Evolutionary conservation across 37 sponge, comb jelly and placozoan genomes (phyloP), one percentile per base, ranked within the genome.

Genomic region (Geodia barretti): DNA sequence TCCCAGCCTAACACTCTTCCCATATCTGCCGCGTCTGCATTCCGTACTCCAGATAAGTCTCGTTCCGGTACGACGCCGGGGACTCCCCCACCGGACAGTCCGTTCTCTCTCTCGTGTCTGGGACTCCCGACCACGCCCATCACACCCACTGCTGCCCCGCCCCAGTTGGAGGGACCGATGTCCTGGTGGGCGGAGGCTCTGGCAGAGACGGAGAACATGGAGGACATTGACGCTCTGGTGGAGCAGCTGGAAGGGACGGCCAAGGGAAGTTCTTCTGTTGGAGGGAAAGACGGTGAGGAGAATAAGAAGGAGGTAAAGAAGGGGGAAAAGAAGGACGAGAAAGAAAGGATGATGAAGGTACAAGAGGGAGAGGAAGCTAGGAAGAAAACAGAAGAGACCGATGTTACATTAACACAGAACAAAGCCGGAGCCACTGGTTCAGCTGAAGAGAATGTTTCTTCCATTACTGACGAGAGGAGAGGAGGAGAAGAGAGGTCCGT

Each of bases 121-220:
- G 54, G 54, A 7, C 35, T 34, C 35, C 17, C 17, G 2, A 68
- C 59, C 58, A 43, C 58, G 19, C 30, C 33, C 11, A 59, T 42
- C 58, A 41, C 34, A 79, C 19, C 69, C 1, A 1, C n/a, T 23
- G 9, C 35, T 61, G 63, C n/a, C 14, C 37, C 68, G 25, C 34
- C 68, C 1, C 25, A 64, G 1, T n/a, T n/a, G n/a, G n/a, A n/a
- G n/a, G 54, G 14, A 7, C 74, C 33, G 23, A 81, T 62, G 70
- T 47, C 39, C 64, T 88, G 88, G 88, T 88, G 88, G 88, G 23
- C 78, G 14, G 72, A 88, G 1, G 88, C 88, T n/a, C 23, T 88
- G 23, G 88, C 88, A 37, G 83, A 77, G 54, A 87, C 75, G 4
- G 47, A 69, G 1, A 54, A 64, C 21, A 75, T 87, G 0, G 83